Evolutionary conservation across 2,113 vertebrate genomes (phyloP), one percentile per base, ranked within the genome.

Genomic region (Polyodon spathula): DNA sequence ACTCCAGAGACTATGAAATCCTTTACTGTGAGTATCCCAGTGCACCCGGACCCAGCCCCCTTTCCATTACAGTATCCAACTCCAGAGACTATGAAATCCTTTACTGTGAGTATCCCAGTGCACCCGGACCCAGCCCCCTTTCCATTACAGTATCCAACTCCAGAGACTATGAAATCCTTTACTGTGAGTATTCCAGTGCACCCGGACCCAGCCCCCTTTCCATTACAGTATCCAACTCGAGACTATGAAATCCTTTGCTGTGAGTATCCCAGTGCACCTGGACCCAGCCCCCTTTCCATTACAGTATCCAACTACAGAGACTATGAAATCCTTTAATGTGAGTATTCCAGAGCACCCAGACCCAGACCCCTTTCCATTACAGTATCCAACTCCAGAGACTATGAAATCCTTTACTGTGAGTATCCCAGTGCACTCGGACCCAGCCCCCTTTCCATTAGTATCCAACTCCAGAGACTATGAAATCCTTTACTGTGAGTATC

Each of bases 141-240:
- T n/a, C n/a, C n/a, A n/a, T n/a, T n/a, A n/a, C n/a, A n/a, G n/a
- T 98, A 95, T 98, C 96, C 80, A 98, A 98, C 89, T 98, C 96
- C n/a, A n/a, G 96, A 84, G 96, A 98, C 86, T 98, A 98, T 61
- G 96, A 98, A 89, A 98, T 98, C 82, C 74, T 98, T 68, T 96
- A 98, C 87, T 98, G 96, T 98, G 76, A 97, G 96, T 94, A 78
- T 63, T 55, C n/a, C n/a, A n/a, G n/a, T n/a, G n/a, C n/a, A n/a
- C n/a, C n/a, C n/a, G n/a, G n/a, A n/a, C n/a, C n/a, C n/a, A n/a
- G n/a, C n/a, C n/a, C n/a, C n/a, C n/a, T n/a, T n/a, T n/a, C n/a
- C n/a, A n/a, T n/a, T n/a, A n/a, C n/a, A n/a, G n/a, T n/a, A n/a
- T 98, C 96, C 80, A 98, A 98, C 89, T 98, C 96, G 96, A 84